Evolutionary conservation across 2,113 vertebrate species (phyloP), one percentile per base, ranked within the genome.

Genomic region (Cercocebus atys): DNA sequence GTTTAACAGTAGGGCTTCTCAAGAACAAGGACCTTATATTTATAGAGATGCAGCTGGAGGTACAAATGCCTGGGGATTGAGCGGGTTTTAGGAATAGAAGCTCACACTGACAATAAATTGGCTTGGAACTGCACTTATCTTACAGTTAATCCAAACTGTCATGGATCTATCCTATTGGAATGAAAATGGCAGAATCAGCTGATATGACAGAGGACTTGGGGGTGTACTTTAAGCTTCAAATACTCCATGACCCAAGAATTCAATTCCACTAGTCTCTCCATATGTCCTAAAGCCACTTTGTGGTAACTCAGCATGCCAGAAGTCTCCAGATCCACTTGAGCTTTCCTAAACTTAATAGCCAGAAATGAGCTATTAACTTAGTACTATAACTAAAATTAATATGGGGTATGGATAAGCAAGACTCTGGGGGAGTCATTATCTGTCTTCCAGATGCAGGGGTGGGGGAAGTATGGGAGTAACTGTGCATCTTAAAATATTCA

Each of bases 401-500:
- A 96, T 72, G 72, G 72, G 72, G 92, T 98, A 97, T 98, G 96
- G 95, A 97, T 97, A 97, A 98, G 80, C 88, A 98, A 76, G 95
- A 82, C 98, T 57, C 98, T 96, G 81, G 93, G 98, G 98, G 98
- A 98, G 98, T 98, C 95, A 96, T 98, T 99, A 98, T 99, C 98
- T 99, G 98, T 98, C 98, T 98, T 98, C 98, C 98, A 98, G 98
- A 98, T 98, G 97, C 95, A 95, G 81, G 97, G 97, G 97, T 81
- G 94, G 97, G 95, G 97, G 98, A 98, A 98, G 97, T 89, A 95
- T 94, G 92, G 96, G 91, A 98, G 97, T 98, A 98, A 98, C 94
- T 97, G 95, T 98, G 95, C 97, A 97, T 97, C 98, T 98, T 98
- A 92, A 97, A 98, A 96, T 97, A 92, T 95, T 98, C 1, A 3